Conservation (phyloP, 2,888 invertebrate species). For the Thecocarcelia acutangulata region DNA sequence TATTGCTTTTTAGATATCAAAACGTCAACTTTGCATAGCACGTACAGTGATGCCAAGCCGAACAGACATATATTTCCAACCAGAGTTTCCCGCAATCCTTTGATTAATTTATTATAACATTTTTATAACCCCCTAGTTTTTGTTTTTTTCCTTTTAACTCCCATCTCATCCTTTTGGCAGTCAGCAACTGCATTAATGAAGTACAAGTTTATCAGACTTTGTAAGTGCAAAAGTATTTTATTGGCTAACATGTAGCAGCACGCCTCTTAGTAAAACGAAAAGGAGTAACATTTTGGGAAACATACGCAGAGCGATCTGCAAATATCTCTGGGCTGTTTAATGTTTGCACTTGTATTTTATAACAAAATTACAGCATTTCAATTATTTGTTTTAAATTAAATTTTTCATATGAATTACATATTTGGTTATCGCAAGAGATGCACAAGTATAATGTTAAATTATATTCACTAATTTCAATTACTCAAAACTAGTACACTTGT, state of each 20-base stretch:
- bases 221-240: constrained; percentile 55
- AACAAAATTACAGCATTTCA: constrained; percentile 66
- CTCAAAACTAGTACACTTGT: too few species aligned
- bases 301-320: constrained; percentile 49
- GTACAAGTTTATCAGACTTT: constrained; percentile 28
- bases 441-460: too few species aligned
- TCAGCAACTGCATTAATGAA: constrained; percentile 26
- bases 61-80: background rate
- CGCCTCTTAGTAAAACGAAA: constrained; percentile 60
- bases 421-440: background rate
- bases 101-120: constrained; percentile 40
- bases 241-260: constrained; percentile 52
- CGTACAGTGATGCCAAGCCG: too few species aligned
- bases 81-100: background rate
- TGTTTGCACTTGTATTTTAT: constrained; percentile 64
- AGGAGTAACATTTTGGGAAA: constrained; percentile 16
- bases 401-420: constrained; percentile 2
- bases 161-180: constrained; percentile 26
- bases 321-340: constrained; percentile 55
- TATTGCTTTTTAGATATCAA: too few species aligned
- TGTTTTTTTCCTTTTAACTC: constrained; percentile 12
- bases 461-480: too few species aligned
- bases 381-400: constrained; percentile 25
- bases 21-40: too few species aligned
- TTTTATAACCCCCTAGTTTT: constrained; percentile 14